Base-by-base conservation (phyloP, 2,888 invertebrate species). In the Gryllus longicercus region DNA sequence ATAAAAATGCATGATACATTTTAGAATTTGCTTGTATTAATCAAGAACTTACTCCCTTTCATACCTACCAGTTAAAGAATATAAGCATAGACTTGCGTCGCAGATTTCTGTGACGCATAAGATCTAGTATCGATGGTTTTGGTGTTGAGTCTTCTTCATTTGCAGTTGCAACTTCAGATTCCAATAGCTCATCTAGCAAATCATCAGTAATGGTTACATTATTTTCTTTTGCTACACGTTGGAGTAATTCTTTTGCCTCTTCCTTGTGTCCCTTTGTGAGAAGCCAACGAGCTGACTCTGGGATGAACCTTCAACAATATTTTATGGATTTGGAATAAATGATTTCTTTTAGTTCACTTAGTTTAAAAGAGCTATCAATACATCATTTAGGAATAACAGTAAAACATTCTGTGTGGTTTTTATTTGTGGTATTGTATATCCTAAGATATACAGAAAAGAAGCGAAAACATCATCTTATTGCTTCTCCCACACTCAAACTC, bases 281-380 rank as follows among this genome's bases (percentile, higher is more conserved):
- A 81, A 94, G 86, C 94, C 94, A 94, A 78, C 94, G 89, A 11
- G 92, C 90, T 0, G 93, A 94, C 86, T 94, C 94, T 1, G 94
- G 94, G 84, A 94, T 91, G 81, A 93, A 90, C 89, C 90, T 89
- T 79, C 5, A 38, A 38, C 8, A 38, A 38, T 38, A 38, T 38
- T 38, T 8, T 38, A 38, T 38, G 38, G 8, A 38, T 38, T 38
- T 38, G 38, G 38, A 38, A 38, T 38, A 38, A 38, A 38, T 38
- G 38, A 38, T 38, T 38, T 38, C 38, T 8, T 38, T 38, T 8
- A 5, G 38, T 38, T 38, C 38, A 38, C 38, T 38, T 38, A 38
- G 8, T 38, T 38, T 8, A 38, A 38, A 38, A 38, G 0, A 38
- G 1, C 8, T 38, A 38, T 38, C 38, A 38, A 38, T 38, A 38